Evolutionary conservation across 2,113 vertebrate genomes (phyloP).

Genomic region (Hemicordylus capensis): DNA sequence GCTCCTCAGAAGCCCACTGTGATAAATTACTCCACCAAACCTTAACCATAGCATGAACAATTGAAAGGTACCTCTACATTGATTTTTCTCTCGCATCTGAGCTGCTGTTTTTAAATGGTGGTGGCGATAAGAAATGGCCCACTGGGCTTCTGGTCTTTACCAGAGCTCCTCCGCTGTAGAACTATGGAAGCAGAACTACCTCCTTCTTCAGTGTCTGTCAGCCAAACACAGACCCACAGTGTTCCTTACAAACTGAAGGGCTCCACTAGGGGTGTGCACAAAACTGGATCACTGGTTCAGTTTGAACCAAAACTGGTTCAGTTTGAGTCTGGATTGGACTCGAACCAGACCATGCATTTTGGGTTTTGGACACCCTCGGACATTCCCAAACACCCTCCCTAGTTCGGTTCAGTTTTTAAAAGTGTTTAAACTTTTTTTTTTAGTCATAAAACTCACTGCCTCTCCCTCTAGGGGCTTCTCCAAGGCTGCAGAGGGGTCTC

Average conservation of each 20-base stretch:
- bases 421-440: too few species aligned
- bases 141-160: neutral
- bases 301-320: too few species aligned
- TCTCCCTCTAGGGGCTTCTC: too few species aligned
- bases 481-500: too few species aligned
- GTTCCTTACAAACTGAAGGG: neutral
- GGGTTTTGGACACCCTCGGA: too few species aligned
- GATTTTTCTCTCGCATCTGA: neutral
- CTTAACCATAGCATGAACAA: neutral
- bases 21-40: neutral
- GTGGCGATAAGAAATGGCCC: neutral
- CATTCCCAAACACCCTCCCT: too few species aligned
- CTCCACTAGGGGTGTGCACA: too few species aligned
- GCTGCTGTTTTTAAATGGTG: neutral
- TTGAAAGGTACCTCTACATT: neutral
- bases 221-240: neutral
- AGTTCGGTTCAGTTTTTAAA: too few species aligned
- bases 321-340: too few species aligned
- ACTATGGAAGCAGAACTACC: neutral
- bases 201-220: neutral
- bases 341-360: too few species aligned
- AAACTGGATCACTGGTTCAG: too few species aligned
- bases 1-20: neutral
- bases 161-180: neutral
- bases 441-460: too few species aligned